These are phyloP conservation scores for Poecilobothrus nobilitatus DNA, from an alignment of 2,888 invertebrate genomes.

Conservation along the genomic window DNA sequence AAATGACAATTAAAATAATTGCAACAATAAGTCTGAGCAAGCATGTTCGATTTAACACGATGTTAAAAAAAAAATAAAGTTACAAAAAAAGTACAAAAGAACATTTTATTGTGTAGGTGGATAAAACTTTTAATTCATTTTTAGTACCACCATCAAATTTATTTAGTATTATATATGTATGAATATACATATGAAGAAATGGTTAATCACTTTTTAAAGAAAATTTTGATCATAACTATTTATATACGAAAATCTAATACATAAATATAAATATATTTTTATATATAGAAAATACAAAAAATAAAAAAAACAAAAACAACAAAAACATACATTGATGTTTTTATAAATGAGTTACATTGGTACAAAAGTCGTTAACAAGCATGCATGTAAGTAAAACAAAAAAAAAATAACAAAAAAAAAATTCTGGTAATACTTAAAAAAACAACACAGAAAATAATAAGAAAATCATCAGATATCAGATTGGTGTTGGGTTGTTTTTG, in stretches of 20 bases:
- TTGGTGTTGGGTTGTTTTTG: constrained; percentile 3
- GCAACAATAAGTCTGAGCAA: constrained; percentile 15
- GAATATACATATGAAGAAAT: too few relatives aligned
- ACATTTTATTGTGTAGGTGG: not conserved
- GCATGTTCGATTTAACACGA: constrained; percentile 39
- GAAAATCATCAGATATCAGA: constrained; percentile 15
- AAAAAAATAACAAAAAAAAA: not conserved
- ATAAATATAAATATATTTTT: too few relatives aligned
- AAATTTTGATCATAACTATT: too few relatives aligned
- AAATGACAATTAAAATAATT: not conserved
- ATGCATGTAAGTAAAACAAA: not conserved
- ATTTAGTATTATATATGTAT: not conserved
- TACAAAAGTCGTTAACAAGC: constrained; percentile 4
- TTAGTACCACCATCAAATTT: not conserved
- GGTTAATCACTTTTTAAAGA: too few relatives aligned
- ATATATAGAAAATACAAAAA: too few relatives aligned
- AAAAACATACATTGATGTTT: constrained; percentile 21
- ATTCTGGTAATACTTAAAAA: constrained; percentile 7
- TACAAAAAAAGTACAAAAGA: not conserved
- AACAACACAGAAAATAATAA: constrained; percentile 20
- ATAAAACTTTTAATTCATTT: not conserved
- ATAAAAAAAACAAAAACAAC: not conserved
- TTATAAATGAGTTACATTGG: constrained; percentile 16
- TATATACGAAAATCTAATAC: too few relatives aligned
- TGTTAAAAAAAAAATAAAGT: constrained; percentile 24